phyloP scores from a whole-genome alignment of 2,797 vertebrate genomes.

The Glossophaga mutica region DNA sequence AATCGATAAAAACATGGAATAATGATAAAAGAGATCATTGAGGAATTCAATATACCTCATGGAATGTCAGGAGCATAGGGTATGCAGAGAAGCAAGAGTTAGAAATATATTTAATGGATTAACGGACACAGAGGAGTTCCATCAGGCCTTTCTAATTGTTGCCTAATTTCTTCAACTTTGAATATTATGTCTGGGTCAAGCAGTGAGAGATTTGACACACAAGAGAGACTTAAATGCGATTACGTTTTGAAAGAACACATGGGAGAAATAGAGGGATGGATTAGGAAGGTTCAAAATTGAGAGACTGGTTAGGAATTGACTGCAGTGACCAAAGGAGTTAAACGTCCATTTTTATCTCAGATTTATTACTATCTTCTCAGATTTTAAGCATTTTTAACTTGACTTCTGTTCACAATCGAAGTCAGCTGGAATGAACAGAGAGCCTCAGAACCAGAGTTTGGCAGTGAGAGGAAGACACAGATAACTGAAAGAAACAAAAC shows the following conservation, averaged over 20 bases:
- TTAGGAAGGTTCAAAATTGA: not conserved
- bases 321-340: not conserved
- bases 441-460: not conserved
- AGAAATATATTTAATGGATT: not conserved
- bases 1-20: not conserved
- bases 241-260: not conserved
- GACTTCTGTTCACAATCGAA: not conserved
- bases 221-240: not conserved
- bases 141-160: not conserved
- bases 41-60: not conserved
- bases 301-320: not conserved
- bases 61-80: not conserved
- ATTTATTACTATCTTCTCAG: not conserved
- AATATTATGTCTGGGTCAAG: not conserved
- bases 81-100: not conserved
- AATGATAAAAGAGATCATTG: not conserved
- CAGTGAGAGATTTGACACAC: not conserved
- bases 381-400: not conserved
- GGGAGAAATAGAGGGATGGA: not conserved
- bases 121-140: not conserved
- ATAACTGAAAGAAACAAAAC: not conserved
- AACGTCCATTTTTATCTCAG: not conserved
- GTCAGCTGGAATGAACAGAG: not conserved
- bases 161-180: not conserved
- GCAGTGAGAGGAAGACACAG: not conserved